Base-by-base conservation (phyloP, 1,140 invertebrate genomes). In the Zaprionus gabonicus region DNA sequence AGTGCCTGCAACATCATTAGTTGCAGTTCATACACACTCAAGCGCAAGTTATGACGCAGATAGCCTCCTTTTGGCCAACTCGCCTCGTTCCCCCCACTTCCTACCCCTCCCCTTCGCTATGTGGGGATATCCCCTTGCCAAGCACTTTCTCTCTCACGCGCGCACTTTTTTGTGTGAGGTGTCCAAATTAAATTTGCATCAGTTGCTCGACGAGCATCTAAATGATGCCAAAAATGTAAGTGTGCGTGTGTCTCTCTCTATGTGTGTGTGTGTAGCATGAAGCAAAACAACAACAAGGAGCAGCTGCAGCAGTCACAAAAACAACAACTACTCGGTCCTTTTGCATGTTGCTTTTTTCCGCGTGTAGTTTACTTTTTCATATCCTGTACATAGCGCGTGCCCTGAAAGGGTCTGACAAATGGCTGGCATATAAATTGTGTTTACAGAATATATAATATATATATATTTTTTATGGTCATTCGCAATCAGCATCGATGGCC, bases 1-100 rank as follows among this genome's bases (percentile, higher is more conserved):
- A 90, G 81, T 90, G 85, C 85, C 84, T 90, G 85, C 81, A 90
- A 90, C 81, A 90, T 90, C 85, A 90, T 90, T 90, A 90, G 85
- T 90, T 85, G 85, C 81, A 90, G 85, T 80, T 90, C 84, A 88
- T 82, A 84, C 85, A 90, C 79, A 72, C 85, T 85, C 70, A 77
- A 85, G 81, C 62, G 84, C 79, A 81, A 90, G 81, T 81, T 90
- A 82, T 82, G 70, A 65, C 65, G 57, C 63, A 78, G 81, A 84
- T 80, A 80, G 69, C 68, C 51, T 31, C 41, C 66, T 62, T 46
- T n/a, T 23, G 12, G 6, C 41, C 41, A 44, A 44, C 41, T 17
- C 41, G 34, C 23, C 38, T 17, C 1, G 23, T 1, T 23, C 23
- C 38, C 4, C 41, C 20, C 20, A 20, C 20, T 20, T 15, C 25